Evolutionary conservation across 2,113 vertebrate genomes (phyloP).

Genomic region (Dolichotis patagonum): DNA sequence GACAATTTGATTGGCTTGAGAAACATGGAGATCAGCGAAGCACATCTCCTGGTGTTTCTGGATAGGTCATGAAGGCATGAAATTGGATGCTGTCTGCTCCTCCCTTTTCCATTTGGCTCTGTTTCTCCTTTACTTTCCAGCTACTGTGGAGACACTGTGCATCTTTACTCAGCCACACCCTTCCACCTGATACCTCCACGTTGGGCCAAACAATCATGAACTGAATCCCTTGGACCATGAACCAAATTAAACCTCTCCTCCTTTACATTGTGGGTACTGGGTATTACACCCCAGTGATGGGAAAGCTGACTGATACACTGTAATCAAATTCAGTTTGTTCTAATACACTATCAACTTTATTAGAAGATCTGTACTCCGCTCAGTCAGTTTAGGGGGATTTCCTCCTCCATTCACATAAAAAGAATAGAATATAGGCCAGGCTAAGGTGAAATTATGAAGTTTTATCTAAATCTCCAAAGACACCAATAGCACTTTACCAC

Average conservation of each 20-base stretch:
- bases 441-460: background rate
- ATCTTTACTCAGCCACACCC: background rate
- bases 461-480: background rate
- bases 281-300: background rate
- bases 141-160: background rate
- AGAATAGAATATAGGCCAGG: background rate
- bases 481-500: background rate
- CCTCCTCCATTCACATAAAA: background rate
- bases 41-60: background rate
- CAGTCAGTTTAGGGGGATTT: background rate
- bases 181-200: background rate
- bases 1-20: background rate
- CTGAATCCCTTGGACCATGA: background rate
- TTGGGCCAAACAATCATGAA: background rate
- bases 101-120: no score
- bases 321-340: slow-evolving; percentile 1
- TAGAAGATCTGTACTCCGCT: background rate
- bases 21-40: background rate
- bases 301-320: background rate
- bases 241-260: background rate
- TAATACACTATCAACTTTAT: background rate
- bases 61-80: background rate
- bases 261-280: background rate
- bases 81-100: background rate
- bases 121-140: background rate